Evolutionary conservation across 2,113 vertebrate genomes (phyloP).

Genomic region (Probosciger aterrimus): DNA sequence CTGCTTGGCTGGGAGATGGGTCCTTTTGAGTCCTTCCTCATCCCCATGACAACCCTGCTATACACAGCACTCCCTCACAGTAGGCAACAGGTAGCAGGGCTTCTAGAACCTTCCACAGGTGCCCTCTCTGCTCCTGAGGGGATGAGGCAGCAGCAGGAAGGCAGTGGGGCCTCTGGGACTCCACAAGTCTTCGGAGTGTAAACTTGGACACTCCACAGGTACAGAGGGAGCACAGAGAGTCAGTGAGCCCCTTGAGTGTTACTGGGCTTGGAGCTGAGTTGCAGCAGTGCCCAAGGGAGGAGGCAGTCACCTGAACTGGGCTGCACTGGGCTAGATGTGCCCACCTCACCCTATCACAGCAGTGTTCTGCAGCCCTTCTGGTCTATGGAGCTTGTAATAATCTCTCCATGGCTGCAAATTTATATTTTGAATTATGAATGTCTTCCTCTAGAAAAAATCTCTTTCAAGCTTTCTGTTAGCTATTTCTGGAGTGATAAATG

Average conservation of each 20-base stretch:
- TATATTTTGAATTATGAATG: not conserved
- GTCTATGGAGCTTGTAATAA: not conserved
- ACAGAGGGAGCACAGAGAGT: not conserved
- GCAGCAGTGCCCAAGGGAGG: not conserved
- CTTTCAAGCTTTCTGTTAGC: not conserved
- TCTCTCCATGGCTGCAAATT: not conserved
- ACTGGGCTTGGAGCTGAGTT: not conserved
- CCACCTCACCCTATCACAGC: not conserved
- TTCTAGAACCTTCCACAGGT: not conserved
- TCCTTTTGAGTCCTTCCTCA: not conserved
- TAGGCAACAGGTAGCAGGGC: not conserved
- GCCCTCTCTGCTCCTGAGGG: not conserved
- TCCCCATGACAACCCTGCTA: too few relatives aligned
- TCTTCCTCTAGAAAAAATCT: not conserved
- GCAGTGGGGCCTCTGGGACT: fast-evolving
- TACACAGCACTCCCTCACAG: fast-evolving
- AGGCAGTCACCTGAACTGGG: not conserved
- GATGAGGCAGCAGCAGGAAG: not conserved
- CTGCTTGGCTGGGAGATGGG: fast-evolving
- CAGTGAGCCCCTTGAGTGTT: fast-evolving
- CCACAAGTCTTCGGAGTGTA: fast-evolving
- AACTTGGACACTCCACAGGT: fast-evolving
- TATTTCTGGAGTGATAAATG: not conserved
- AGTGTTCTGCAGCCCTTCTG: not conserved
- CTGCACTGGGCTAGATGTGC: not conserved